A percentile compares a stretch with the other conserved stretches of the same genome.
Evolutionary conservation across 2,888 invertebrate genomes (phyloP).

Genomic region (Polia nebulosa): DNA sequence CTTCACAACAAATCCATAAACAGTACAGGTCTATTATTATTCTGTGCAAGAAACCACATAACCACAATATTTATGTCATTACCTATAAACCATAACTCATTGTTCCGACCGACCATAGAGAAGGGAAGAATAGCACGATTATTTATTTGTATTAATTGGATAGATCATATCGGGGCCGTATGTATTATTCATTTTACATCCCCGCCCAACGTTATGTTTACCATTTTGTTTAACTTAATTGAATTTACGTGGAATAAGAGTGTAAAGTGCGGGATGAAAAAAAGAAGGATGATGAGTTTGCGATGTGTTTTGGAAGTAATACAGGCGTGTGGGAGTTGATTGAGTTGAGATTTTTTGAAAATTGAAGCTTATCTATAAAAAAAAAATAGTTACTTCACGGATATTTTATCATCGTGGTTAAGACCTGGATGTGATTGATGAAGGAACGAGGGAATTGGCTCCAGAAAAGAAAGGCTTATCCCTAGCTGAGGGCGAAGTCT

Average conservation of each 20-base stretch:
- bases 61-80: conserved; percentile 32
- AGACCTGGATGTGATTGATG: too few species aligned
- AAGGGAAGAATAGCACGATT: conserved; percentile 75
- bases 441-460: too few species aligned
- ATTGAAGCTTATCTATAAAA: too few species aligned
- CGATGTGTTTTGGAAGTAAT: neutral
- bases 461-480: too few species aligned
- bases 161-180: conserved; percentile 61
- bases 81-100: conserved; percentile 35
- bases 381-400: too few species aligned
- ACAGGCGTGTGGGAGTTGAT: neutral
- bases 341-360: neutral
- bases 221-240: conserved; percentile 60
- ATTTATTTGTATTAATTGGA: conserved; percentile 71
- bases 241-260: conserved; percentile 43
- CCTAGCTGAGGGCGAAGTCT: too few species aligned
- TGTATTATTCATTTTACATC: conserved; percentile 62
- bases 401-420: too few species aligned
- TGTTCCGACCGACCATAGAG: conserved; percentile 51
- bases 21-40: conserved; percentile 13
- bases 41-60: conserved; percentile 20
- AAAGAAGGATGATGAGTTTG: conserved; percentile 22
- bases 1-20: neutral
- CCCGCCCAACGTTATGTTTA: conserved; percentile 37
- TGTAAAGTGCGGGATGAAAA: conserved; percentile 12